phyloP scores from a whole-genome alignment of 2,797 vertebrate genomes.

The Thalassophryne amazonica region DNA sequence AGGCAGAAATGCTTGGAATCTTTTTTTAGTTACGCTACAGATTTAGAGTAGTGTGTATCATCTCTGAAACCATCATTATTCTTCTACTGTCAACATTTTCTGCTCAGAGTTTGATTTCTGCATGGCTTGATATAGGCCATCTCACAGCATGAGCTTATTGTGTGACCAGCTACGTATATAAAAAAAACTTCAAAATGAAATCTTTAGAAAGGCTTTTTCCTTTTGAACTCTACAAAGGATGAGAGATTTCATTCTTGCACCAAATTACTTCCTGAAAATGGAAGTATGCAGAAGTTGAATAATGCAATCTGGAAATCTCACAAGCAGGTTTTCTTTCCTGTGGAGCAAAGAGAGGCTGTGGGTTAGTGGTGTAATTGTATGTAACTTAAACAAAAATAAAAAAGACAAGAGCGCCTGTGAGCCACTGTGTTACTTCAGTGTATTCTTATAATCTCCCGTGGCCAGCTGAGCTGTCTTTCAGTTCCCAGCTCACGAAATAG shows the following conservation, averaged over 20 bases:
- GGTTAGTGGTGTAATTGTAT: conserved; percentile 12
- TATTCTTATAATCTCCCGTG: conserved; percentile 29
- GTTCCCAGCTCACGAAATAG: conserved; percentile 38
- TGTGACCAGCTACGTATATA: neutral
- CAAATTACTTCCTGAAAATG: conserved; percentile 19
- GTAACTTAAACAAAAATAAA: conserved; percentile 26
- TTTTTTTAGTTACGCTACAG: neutral
- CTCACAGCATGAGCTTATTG: conserved; percentile 7
- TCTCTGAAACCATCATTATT: too few relatives aligned
- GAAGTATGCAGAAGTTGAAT: conserved; percentile 23
- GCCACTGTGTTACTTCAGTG: conserved; percentile 9
- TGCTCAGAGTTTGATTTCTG: neutral
- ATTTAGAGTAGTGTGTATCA: too few relatives aligned
- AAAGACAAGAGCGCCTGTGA: conserved; percentile 12
- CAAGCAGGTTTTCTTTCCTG: conserved; percentile 4
- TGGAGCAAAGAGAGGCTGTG: conserved; percentile 7
- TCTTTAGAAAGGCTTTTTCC: conserved; percentile 12
- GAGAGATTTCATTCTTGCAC: conserved; percentile 2
- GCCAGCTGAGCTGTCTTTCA: conserved; percentile 20
- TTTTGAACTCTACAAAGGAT: conserved; percentile 25
- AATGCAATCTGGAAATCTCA: conserved; percentile 19
- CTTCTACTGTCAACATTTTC: neutral
- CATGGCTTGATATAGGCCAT: conserved; percentile 1
- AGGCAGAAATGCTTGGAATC: neutral
- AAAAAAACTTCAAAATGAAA: conserved; percentile 22